These are phyloP conservation scores for Platynereis dumerilii DNA, from an alignment of 2,888 invertebrate species.

Conservation along the genomic window DNA sequence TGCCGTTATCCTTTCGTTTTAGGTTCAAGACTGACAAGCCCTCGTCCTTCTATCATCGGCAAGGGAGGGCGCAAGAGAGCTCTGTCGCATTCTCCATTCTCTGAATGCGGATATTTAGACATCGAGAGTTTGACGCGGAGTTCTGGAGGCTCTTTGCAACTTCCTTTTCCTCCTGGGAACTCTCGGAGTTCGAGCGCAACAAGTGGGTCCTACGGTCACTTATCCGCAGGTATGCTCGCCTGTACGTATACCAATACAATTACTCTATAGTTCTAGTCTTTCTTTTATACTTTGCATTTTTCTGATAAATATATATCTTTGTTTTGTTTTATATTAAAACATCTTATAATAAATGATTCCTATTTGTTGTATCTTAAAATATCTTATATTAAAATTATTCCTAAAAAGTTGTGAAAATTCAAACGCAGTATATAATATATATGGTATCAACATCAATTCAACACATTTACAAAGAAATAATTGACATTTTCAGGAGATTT, in stretches of 20 bases:
- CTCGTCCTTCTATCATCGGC: slow-evolving; percentile 66
- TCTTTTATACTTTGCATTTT: slow-evolving; percentile 45
- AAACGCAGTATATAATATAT: no score
- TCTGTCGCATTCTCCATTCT: slow-evolving; percentile 88
- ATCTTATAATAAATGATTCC: no score
- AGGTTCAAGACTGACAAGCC: slow-evolving; percentile 76
- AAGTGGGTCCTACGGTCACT: slow-evolving; percentile 95
- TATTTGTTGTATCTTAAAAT: no score
- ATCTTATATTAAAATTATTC: no score
- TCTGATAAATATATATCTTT: no score
- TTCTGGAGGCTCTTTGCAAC: slow-evolving; percentile 81
- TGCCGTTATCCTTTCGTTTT: slow-evolving; percentile 32
- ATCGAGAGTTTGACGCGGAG: slow-evolving; percentile 95
- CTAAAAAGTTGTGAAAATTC: no score
- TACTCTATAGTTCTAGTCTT: no score
- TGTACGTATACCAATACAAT: no score
- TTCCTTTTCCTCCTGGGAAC: slow-evolving; percentile 51
- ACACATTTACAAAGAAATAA: no score
- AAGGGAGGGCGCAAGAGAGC: slow-evolving; percentile 82
- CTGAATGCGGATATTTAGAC: slow-evolving; percentile 93
- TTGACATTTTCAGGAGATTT: no score
- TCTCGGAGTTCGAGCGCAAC: slow-evolving; percentile 69
- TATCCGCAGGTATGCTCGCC: slow-evolving; percentile 78
- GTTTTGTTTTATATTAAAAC: no score
- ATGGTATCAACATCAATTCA: no score